Percentiles rank a stretch among this genome's conserved stretches.
These are phyloP conservation scores for Lepus europaeus DNA, from an alignment of 2,113 vertebrate genomes.

Conservation along the genomic window DNA sequence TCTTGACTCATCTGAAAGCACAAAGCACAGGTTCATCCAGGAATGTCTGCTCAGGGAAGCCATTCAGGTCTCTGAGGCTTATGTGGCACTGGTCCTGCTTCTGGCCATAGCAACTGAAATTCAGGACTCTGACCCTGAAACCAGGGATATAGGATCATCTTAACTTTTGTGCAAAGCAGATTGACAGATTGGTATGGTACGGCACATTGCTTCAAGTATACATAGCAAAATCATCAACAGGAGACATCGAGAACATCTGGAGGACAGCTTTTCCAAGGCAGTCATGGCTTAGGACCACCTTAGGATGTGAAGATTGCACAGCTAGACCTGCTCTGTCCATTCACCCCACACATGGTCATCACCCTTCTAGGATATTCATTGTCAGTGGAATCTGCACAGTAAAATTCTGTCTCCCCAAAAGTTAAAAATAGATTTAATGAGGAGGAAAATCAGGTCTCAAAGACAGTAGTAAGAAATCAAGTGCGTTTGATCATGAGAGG, in stretches of 20 bases:
- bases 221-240: neutral
- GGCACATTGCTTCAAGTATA: neutral
- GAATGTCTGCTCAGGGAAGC: neutral
- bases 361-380: constrained; percentile 7
- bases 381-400: neutral
- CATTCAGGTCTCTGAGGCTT: neutral
- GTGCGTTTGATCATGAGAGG: neutral
- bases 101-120: neutral
- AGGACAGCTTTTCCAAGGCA: neutral
- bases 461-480: neutral
- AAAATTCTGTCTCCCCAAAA: neutral
- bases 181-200: neutral
- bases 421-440: neutral
- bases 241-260: neutral
- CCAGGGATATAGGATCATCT: neutral
- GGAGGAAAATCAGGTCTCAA: neutral
- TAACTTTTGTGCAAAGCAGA: neutral
- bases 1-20: neutral
- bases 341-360: neutral
- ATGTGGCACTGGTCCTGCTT: neutral
- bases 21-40: neutral
- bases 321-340: neutral
- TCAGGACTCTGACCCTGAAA: neutral
- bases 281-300: neutral
- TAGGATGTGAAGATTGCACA: neutral